Evolutionary conservation across 2,797 vertebrate species (phyloP).

Genomic region (Tangara arthus): DNA sequence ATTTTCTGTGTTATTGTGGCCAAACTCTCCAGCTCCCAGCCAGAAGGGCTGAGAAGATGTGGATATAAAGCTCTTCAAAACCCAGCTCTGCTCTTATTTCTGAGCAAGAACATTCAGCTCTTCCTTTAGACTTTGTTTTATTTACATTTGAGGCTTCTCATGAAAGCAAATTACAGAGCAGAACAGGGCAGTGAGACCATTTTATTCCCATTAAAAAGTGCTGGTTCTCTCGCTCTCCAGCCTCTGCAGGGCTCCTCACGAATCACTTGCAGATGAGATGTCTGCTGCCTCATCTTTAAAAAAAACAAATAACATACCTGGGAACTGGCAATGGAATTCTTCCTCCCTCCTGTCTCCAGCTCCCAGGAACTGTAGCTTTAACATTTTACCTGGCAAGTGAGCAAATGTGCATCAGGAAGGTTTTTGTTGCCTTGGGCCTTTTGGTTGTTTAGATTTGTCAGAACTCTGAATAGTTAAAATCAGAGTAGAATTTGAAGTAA

Average conservation of each 20-base stretch:
- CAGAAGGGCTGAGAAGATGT: neutral
- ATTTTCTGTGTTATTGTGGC: neutral
- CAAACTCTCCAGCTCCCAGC: neutral
- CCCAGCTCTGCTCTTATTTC: neutral
- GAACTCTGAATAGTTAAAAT: constrained; percentile 5
- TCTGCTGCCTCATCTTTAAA: neutral
- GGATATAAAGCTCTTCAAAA: neutral
- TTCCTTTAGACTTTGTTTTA: neutral
- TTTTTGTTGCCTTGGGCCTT: neutral
- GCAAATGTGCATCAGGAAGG: neutral
- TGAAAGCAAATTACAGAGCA: neutral
- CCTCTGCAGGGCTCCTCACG: fast-evolving
- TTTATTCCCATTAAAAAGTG: neutral
- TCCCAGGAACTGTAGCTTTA: neutral
- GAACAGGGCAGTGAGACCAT: neutral
- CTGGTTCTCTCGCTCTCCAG: neutral
- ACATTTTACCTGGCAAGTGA: neutral
- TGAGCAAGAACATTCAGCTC: neutral
- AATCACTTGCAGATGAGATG: neutral
- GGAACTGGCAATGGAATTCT: neutral
- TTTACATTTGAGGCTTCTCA: neutral
- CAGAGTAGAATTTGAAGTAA: neutral
- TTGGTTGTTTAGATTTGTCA: neutral
- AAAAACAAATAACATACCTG: neutral
- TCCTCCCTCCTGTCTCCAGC: neutral